phyloP scores from a whole-genome alignment of 1,140 invertebrate genomes.

The Papilio dardanus region DNA sequence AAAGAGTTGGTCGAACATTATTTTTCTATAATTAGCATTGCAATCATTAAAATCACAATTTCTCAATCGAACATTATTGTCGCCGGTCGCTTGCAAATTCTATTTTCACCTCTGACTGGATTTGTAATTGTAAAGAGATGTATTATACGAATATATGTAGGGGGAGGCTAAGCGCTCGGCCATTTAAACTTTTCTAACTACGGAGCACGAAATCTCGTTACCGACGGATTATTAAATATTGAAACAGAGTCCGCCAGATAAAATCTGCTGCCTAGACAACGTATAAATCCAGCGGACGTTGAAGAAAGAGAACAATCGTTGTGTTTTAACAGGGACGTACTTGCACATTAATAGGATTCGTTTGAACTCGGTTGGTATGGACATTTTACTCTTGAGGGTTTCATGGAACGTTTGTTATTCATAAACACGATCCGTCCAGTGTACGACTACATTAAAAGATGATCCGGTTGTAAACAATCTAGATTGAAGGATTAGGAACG shows the following conservation, averaged over 20 bases:
- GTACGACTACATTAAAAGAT: slow-evolving; percentile 59
- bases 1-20: neutral
- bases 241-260: slow-evolving; percentile 72
- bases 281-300: slow-evolving; percentile 55
- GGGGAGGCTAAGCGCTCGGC: slow-evolving; percentile 53
- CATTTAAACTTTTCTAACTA: slow-evolving; percentile 80
- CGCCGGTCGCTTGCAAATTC: slow-evolving; percentile 3
- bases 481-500: slow-evolving; percentile 67
- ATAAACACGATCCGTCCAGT: slow-evolving; percentile 66
- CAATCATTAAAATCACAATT: neutral
- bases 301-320: slow-evolving; percentile 68
- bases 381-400: slow-evolving; percentile 42
- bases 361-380: slow-evolving; percentile 30
- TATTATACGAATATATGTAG: slow-evolving; percentile 35
- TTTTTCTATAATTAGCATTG: neutral
- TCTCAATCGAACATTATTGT: neutral
- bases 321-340: slow-evolving; percentile 58
- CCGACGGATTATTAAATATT: slow-evolving; percentile 80
- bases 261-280: slow-evolving; percentile 73
- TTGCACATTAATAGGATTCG: slow-evolving; percentile 33
- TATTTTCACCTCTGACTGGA: slow-evolving; percentile 34
- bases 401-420: slow-evolving; percentile 59
- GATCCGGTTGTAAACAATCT: slow-evolving; percentile 64
- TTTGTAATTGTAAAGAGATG: slow-evolving; percentile 32
- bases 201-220: slow-evolving; percentile 70